Evolutionary conservation across 2,113 vertebrate genomes (phyloP).

Genomic region (Carassius auratus): DNA sequence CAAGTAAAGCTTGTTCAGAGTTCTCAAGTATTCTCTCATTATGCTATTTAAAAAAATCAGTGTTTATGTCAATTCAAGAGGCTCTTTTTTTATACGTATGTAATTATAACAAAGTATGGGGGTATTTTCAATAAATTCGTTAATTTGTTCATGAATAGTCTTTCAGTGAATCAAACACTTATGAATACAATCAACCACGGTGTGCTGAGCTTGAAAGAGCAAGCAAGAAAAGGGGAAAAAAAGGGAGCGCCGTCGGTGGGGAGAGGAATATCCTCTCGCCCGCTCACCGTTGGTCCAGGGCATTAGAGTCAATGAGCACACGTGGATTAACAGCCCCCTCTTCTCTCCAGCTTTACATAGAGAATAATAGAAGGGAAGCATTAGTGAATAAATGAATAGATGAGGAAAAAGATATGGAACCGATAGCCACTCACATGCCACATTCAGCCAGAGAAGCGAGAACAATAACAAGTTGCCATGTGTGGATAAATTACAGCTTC

Average conservation of each 20-base stretch:
- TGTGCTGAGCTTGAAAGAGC: conserved; percentile 44
- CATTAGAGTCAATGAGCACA: conserved; percentile 30
- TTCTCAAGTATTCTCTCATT: background rate
- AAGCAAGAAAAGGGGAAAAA: background rate
- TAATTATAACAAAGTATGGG: conserved; percentile 44
- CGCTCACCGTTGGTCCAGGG: conserved; percentile 1
- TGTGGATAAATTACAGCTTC: conserved; percentile 43
- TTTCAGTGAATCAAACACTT: conserved; percentile 17
- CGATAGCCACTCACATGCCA: conserved; percentile 48
- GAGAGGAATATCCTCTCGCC: conserved; percentile 26
- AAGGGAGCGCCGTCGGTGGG: background rate
- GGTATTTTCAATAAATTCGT: conserved; percentile 25
- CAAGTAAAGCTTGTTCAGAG: background rate
- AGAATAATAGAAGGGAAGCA: conserved; percentile 51
- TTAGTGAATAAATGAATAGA: conserved; percentile 57
- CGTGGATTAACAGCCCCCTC: conserved; percentile 46
- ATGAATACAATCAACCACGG: conserved; percentile 38
- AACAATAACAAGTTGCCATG: conserved; percentile 25
- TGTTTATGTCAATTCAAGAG: conserved; percentile 46
- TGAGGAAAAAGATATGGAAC: conserved; percentile 53
- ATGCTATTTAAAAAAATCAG: conserved; percentile 13
- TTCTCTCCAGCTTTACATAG: conserved; percentile 43
- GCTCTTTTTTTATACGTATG: background rate
- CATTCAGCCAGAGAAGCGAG: conserved; percentile 29
- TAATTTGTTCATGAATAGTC: conserved; percentile 48